Conservation (phyloP, 1,140 invertebrate species). For the Brachionus angularis region DNA sequence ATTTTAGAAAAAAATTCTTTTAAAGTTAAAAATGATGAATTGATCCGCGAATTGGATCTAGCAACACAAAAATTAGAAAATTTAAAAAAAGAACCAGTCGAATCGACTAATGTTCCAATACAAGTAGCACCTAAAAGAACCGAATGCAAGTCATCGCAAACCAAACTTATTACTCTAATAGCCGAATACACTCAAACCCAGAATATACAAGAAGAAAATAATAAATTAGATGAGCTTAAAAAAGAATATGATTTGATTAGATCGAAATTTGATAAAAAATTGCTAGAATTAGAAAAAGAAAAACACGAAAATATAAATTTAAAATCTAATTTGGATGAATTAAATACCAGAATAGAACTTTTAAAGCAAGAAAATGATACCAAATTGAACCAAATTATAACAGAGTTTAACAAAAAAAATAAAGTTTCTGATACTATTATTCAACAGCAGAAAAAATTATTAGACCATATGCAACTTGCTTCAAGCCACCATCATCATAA, state of each 20-base stretch:
- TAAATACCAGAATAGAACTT: background rate
- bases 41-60: background rate
- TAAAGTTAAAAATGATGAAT: slow-evolving; percentile 9
- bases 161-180: background rate
- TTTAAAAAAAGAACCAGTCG: no score
- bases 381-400: background rate
- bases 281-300: slow-evolving; percentile 10
- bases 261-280: slow-evolving; percentile 10
- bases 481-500: no score
- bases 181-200: background rate
- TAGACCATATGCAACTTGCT: slow-evolving; percentile 25
- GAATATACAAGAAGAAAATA: background rate
- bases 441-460: slow-evolving; percentile 36
- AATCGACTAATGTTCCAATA: no score
- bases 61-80: background rate
- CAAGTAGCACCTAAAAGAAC: background rate
- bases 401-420: slow-evolving; percentile 28
- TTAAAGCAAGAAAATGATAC: background rate
- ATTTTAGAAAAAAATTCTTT: slow-evolving; percentile 15
- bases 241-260: no score
- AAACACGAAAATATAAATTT: slow-evolving; percentile 26
- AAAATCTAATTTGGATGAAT: slow-evolving; percentile 1
- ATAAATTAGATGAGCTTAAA: no score
- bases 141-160: background rate
- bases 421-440: slow-evolving; percentile 41